phyloP scores from a whole-genome alignment of 2,888 invertebrate genomes.

The Sminthurides aquaticus region DNA sequence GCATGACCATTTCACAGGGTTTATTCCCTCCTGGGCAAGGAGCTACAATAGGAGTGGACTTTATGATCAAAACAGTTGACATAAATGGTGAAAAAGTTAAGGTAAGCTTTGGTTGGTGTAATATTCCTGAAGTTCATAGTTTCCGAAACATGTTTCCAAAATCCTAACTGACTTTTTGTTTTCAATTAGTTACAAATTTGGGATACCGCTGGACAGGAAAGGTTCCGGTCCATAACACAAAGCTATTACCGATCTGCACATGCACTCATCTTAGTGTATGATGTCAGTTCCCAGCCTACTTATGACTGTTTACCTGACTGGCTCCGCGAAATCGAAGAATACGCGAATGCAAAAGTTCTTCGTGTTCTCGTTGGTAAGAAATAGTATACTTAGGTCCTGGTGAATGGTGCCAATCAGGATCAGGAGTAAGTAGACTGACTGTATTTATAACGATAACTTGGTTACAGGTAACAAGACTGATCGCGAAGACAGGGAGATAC shows the following conservation, averaged over 20 bases:
- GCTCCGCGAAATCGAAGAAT: constrained; percentile 94
- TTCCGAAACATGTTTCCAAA: not conserved
- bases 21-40: constrained; percentile 97
- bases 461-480: constrained; percentile 88
- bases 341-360: constrained; percentile 88
- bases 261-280: constrained; percentile 91
- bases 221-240: constrained; percentile 91
- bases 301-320: constrained; percentile 96
- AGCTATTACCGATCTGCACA: constrained; percentile 96
- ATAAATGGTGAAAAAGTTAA: constrained; percentile 92
- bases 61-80: constrained; percentile 98
- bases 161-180: not conserved
- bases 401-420: not conserved
- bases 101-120: too few species aligned
- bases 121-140: not conserved
- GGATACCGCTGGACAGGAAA: constrained; percentile 78
- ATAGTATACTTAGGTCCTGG: not conserved
- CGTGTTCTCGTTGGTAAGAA: constrained; percentile 82
- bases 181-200: constrained; percentile 83
- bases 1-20: constrained; percentile 53
- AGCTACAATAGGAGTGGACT: constrained; percentile 97
- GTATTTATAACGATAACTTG: too few species aligned
- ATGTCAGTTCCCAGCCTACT: constrained; percentile 94
- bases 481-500: constrained; percentile 90
- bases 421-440: too few species aligned